A percentile compares a stretch with the other conserved stretches of the same genome.
phyloP scores from a whole-genome alignment of 2,797 vertebrate genomes.

The Fistularia commersonii region DNA sequence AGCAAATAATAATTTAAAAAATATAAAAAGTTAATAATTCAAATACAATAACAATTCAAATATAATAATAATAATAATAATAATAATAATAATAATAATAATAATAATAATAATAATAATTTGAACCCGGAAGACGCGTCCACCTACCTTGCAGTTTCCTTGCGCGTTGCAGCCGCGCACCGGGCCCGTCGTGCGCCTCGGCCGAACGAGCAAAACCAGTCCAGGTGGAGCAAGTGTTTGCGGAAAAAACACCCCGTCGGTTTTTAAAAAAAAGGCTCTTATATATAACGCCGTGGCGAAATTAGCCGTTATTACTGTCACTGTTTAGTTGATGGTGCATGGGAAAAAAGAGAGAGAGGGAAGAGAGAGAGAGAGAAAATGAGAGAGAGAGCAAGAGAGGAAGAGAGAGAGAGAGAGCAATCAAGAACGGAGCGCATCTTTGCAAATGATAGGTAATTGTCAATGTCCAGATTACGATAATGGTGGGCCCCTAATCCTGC shows the following conservation, averaged over 20 bases:
- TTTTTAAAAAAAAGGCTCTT: too few species aligned
- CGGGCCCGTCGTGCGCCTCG: conserved; percentile 59
- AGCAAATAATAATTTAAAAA: too few species aligned
- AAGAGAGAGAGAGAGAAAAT: conserved; percentile 33
- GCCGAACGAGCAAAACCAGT: conserved; percentile 97
- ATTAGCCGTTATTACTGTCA: conserved; percentile 99
- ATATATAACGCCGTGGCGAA: conserved; percentile 99
- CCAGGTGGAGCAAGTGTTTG: conserved; percentile 99
- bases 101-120: too few species aligned
- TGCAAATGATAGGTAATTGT: conserved; percentile 99
- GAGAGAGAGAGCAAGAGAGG: conserved; percentile 86
- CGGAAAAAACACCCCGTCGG: conserved; percentile 93
- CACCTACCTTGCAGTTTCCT: conserved; percentile 57
- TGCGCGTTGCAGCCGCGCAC: conserved; percentile 43
- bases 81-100: too few species aligned
- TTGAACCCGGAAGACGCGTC: too few species aligned
- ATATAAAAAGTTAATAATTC: too few species aligned
- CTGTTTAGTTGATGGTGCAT: conserved; percentile 99
- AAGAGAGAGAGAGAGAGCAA: too few species aligned
- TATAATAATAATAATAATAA: too few species aligned
- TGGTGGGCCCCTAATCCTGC: conserved; percentile 96
- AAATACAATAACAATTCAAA: too few species aligned
- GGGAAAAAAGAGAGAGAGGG: conserved; percentile 10
- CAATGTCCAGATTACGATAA: conserved; percentile 99
- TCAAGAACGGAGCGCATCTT: conserved; percentile 99